Conservation (phyloP, 2,888 invertebrate genomes). For the Pinctada fucata region DNA sequence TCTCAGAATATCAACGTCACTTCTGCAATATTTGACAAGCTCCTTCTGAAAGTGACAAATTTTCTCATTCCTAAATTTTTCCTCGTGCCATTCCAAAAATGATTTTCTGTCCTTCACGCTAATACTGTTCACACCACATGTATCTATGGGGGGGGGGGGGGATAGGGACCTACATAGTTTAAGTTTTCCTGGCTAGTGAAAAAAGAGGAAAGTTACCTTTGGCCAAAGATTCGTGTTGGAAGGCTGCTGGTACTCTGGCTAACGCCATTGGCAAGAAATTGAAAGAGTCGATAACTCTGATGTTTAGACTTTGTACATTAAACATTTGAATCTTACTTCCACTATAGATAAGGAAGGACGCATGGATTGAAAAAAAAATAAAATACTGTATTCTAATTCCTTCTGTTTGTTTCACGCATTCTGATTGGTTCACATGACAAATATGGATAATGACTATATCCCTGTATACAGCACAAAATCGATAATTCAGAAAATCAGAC, state of each 20-base stretch:
- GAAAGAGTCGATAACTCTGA: no score
- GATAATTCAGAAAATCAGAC: no score
- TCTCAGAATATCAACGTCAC: slow-evolving; percentile 43
- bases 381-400: no score
- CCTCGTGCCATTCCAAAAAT: slow-evolving; percentile 38
- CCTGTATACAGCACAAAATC: no score
- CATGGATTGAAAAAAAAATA: no score
- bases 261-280: slow-evolving; percentile 49
- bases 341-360: no score
- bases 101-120: slow-evolving; percentile 16
- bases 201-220: slow-evolving; percentile 52
- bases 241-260: slow-evolving; percentile 40
- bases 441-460: no score
- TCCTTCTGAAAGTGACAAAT: slow-evolving; percentile 42
- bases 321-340: no score
- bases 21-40: slow-evolving; percentile 42
- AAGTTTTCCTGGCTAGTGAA: slow-evolving; percentile 43
- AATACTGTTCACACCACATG: slow-evolving; percentile 43
- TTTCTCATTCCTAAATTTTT: slow-evolving; percentile 9
- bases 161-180: slow-evolving; percentile 45
- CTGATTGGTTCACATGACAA: no score
- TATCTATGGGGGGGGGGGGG: slow-evolving; percentile 37
- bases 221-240: slow-evolving; percentile 37
- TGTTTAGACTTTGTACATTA: no score
- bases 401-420: no score